Percentiles rank a stretch among this genome's conserved stretches.
phyloP scores from a whole-genome alignment of 2,797 vertebrate genomes.

The Myotis pilosus region DNA sequence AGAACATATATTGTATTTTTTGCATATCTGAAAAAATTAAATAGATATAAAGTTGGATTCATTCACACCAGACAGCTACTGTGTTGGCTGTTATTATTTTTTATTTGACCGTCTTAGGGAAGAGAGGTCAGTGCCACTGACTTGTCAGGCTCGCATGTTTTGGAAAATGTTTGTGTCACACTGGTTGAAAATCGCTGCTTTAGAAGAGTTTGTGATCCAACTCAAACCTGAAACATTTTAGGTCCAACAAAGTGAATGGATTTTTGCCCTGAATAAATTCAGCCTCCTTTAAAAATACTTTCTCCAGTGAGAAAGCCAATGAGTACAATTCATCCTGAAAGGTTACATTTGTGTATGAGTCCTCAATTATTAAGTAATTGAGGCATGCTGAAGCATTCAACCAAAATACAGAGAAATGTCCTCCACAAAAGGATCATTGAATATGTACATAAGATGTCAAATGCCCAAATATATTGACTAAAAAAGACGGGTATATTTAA shows the following conservation, averaged over 20 bases:
- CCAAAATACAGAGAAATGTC: not conserved
- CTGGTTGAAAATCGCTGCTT: too few species aligned
- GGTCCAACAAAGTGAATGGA: not conserved
- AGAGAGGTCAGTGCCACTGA: not conserved
- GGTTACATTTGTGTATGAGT: constrained; percentile 11
- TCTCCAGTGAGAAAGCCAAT: not conserved
- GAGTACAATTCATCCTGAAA: constrained; percentile 19
- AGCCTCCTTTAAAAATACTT: not conserved
- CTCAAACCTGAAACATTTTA: not conserved
- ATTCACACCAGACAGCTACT: not conserved
- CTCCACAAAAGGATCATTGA: not conserved
- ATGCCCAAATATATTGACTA: not conserved
- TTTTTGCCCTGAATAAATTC: not conserved
- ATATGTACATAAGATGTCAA: not conserved
- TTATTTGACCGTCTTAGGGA: not conserved
- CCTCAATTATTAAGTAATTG: not conserved
- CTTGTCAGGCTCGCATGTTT: not conserved
- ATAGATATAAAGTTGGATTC: not conserved
- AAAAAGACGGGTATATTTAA: not conserved
- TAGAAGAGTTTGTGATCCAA: not conserved
- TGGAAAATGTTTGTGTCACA: too few species aligned
- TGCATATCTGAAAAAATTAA: not conserved
- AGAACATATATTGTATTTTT: not conserved
- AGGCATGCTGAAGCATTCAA: not conserved
- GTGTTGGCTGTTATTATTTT: not conserved